phyloP scores from a whole-genome alignment of 2,888 invertebrate species.

The Mythimna pallens region DNA sequence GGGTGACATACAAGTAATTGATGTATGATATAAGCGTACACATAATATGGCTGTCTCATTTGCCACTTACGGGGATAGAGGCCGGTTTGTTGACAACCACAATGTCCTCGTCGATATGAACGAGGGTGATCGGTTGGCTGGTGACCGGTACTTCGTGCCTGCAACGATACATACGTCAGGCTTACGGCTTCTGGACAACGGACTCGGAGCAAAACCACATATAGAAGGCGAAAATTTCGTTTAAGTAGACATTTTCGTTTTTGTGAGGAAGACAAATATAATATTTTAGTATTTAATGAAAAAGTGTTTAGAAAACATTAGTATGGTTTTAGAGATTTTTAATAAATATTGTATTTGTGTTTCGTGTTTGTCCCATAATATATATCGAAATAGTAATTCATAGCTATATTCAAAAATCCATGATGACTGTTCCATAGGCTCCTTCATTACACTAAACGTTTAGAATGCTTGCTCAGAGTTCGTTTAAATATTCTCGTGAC shows the following conservation, averaged over 20 bases:
- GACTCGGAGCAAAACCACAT: slow-evolving; percentile 73
- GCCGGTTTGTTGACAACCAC: slow-evolving; percentile 99
- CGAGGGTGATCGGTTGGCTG: slow-evolving; percentile 98
- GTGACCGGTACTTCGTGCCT: slow-evolving; percentile 99
- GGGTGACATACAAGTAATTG: slow-evolving; percentile 67
- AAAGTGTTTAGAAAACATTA: slow-evolving; percentile 19
- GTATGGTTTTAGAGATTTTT: slow-evolving; percentile 17
- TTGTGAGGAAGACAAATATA: slow-evolving; percentile 25
- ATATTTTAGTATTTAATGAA: slow-evolving; percentile 24
- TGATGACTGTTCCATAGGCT: not conserved
- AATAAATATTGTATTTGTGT: slow-evolving; percentile 16
- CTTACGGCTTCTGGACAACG: slow-evolving; percentile 69
- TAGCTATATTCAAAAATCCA: slow-evolving; percentile 8
- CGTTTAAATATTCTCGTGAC: slow-evolving; percentile 76
- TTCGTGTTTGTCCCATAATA: slow-evolving; percentile 3
- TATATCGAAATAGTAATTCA: not conserved
- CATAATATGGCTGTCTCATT: slow-evolving; percentile 94
- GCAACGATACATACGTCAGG: slow-evolving; percentile 91
- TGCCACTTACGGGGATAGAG: slow-evolving; percentile 99
- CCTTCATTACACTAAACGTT: slow-evolving; percentile 17
- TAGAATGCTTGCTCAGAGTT: slow-evolving; percentile 76
- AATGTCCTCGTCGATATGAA: slow-evolving; percentile 99
- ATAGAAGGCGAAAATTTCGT: slow-evolving; percentile 33
- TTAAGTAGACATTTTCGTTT: slow-evolving; percentile 33
- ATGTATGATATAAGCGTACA: slow-evolving; percentile 95